Base-by-base conservation (phyloP, 2,113 vertebrate species). In the Periophthalmodon schlosseri region DNA sequence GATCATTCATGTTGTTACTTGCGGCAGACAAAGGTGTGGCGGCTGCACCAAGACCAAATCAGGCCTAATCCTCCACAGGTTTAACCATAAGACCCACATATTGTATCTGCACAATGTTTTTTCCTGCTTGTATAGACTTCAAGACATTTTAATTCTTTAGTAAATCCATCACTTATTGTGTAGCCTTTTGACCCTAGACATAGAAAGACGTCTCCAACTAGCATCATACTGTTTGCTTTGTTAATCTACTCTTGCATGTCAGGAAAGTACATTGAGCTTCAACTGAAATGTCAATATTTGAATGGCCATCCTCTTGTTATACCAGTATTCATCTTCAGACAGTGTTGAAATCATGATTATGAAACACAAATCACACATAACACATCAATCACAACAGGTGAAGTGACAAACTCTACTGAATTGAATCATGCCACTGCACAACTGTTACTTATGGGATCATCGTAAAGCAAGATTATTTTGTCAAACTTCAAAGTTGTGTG, bases 201-300 rank as follows among this genome's bases (percentile, higher is more conserved):
- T 34, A 69, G 60, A 74, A 72, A 85, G 77, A 61, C 3, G 21
- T 49, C 20, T 39, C 3, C 20, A 44, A 28, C 68, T 24, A 74
- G 52, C 74, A 79, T 28, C 23, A 77, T 74, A 57, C 68, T 70
- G 13, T 58, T 0, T 36, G 24, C 65, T 72, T 82, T 74, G 69
- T 71, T 18, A 36, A 63, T 4, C 24, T 24, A 33, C 24, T 61
- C 24, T 33, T 34, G 21, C 50, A 11, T 23, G 54, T 57, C 54
- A 57, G n/a, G 54, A 11, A 14, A 60, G 23, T 2, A 6, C 14
- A 16, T 18, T 63, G 60, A 63, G 28, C 5, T 63, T 63, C 24
- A 34, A 63, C 28, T 34, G 28, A 63, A 63, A 18, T 9, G 60
- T 34, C 5, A 8, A 63, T 63, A 20, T 34, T 8, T 63, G 60